These are phyloP conservation scores for Polymixis flavicincta DNA, from an alignment of 2,888 invertebrate species.

Conservation along the genomic window DNA sequence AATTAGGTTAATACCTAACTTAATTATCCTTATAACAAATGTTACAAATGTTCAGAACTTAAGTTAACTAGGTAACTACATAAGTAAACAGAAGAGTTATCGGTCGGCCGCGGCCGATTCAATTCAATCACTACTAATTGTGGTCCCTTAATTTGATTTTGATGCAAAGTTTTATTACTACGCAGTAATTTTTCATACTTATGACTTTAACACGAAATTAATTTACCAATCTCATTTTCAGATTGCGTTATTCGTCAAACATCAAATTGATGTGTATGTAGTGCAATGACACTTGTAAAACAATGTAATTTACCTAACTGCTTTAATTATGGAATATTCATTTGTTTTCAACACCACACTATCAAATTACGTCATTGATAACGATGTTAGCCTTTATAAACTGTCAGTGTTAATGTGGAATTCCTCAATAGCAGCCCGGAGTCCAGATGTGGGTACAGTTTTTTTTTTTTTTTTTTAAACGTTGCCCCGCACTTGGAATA, in stretches of 20 bases:
- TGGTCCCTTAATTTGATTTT: conserved; percentile 11
- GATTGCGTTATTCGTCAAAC: conserved; percentile 4
- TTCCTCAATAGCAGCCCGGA: no score
- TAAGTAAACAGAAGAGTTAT: background rate
- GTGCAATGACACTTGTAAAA: conserved; percentile 24
- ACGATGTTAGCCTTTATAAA: background rate
- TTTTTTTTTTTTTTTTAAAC: no score
- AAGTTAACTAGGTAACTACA: no score
- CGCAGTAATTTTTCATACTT: background rate
- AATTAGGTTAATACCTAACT: background rate
- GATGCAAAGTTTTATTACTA: background rate
- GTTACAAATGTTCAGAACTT: background rate
- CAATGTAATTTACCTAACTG: conserved; percentile 23
- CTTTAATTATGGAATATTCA: background rate
- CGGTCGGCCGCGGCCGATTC: background rate
- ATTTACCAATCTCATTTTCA: conserved; percentile 19
- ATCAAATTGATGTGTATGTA: conserved; percentile 2
- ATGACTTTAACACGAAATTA: background rate
- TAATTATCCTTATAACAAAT: background rate
- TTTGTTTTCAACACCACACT: conserved; percentile 6
- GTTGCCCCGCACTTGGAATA: no score
- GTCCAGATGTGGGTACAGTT: no score
- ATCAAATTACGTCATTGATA: conserved; percentile 3
- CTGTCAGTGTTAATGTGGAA: no score
- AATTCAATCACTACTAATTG: conserved; percentile 2